Evolutionary conservation across 2,797 vertebrate genomes (phyloP), one percentile per base, ranked within the genome.

Genomic region (Tenualosa thibaudeaui): DNA sequence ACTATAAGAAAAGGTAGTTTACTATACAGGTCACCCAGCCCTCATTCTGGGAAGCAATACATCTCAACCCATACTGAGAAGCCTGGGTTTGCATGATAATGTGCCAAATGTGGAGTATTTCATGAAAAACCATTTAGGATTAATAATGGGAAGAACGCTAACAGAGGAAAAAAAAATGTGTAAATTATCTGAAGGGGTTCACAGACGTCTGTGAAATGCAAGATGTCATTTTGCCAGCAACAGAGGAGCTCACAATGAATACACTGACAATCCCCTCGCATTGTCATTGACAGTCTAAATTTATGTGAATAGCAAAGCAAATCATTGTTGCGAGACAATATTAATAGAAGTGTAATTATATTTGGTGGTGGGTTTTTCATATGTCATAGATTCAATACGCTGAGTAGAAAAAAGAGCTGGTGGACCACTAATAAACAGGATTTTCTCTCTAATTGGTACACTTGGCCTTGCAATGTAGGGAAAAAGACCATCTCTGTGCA

Each of bases 321-420:
- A 91, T 94, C 94, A 95, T 91, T 94, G 94, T 94, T 94, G 92
- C 90, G 91, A 92, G 94, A 94, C 93, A 85, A 90, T 93, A 95
- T 95, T 94, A 96, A 96, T 94, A 95, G 90, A 95, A 94, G 90
- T 92, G 91, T 94, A 95, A 95, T 95, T 95, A 95, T 90, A 87
- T 88, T 92, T 83, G 84, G 90, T 92, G 84, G 89, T 91, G 93
- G 90, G 91, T 87, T 89, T 92, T 90, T 90, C 87, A 90, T 86
- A 92, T 88, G 89, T 91, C 83, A 88, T 90, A 92, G 86, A 86
- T 91, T 94, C 94, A 94, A 94, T 93, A 94, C 93, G 92, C 92
- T 93, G 91, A 89, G 92, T 92, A 94, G 7, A 93, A 95, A 94
- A 92, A 95, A 91, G 92, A 93, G 92, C 93, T 93, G 91, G 94